A percentile compares a stretch with the other conserved stretches of the same genome.
Evolutionary conservation across 2,888 invertebrate genomes (phyloP).

Genomic region (Mesochorus sp.): DNA sequence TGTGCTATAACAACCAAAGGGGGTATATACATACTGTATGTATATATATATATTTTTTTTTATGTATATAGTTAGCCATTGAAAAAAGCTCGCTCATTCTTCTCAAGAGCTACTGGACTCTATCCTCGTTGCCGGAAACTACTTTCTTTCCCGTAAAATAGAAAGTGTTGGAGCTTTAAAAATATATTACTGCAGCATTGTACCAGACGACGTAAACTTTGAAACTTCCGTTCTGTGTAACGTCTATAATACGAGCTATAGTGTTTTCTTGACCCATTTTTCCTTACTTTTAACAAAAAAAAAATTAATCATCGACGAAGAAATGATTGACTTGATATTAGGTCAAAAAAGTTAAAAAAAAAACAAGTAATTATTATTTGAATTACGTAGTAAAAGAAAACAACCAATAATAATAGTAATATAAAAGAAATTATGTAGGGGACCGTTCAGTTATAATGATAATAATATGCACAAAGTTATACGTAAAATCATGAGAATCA

Average conservation of each 20-base stretch:
- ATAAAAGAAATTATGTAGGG: too few relatives aligned
- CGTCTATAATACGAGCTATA: slow-evolving; percentile 5
- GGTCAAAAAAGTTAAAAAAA: not conserved
- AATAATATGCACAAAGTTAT: too few relatives aligned
- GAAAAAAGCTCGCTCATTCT: slow-evolving; percentile 8
- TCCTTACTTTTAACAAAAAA: not conserved
- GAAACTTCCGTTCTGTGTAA: slow-evolving; percentile 41
- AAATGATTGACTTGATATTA: too few relatives aligned
- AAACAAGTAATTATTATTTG: not conserved
- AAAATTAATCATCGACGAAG: too few relatives aligned
- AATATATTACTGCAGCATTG: slow-evolving; percentile 50
- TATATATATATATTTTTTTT: not conserved
- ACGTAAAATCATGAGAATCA: too few relatives aligned
- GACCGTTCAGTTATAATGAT: too few relatives aligned
- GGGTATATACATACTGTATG: not conserved
- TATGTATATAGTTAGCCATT: too few relatives aligned
- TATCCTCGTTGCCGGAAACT: slow-evolving; percentile 3
- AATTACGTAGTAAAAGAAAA: not conserved
- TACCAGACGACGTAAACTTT: slow-evolving; percentile 44
- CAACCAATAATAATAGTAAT: too few relatives aligned
- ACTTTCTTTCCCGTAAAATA: slow-evolving; percentile 8
- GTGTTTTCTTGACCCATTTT: slow-evolving; percentile 37
- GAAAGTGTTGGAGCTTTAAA: slow-evolving; percentile 49
- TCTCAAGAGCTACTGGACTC: not conserved
- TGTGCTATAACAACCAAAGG: slow-evolving; percentile 23